phyloP scores from a whole-genome alignment of 2,113 vertebrate genomes.

The Xenopus borealis region DNA sequence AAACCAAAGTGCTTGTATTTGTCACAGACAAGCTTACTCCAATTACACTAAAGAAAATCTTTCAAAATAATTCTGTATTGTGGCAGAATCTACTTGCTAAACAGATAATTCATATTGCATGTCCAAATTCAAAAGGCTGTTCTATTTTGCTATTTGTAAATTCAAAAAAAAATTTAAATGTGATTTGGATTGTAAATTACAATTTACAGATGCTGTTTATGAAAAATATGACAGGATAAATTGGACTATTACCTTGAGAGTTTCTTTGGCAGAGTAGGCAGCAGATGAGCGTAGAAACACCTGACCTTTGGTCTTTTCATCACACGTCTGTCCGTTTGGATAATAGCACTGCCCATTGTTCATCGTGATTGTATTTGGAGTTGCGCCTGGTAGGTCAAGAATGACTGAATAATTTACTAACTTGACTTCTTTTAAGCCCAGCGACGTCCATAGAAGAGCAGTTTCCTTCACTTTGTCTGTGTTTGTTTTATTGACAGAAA shows the following conservation, averaged over 20 bases:
- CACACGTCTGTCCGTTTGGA: slow-evolving; percentile 74
- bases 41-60: no score
- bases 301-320: slow-evolving; percentile 56
- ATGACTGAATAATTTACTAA: slow-evolving; percentile 84
- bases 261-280: slow-evolving; percentile 87
- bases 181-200: slow-evolving; percentile 32
- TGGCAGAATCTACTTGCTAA: no score
- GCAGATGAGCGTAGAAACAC: slow-evolving; percentile 74
- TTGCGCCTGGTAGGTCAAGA: slow-evolving; percentile 75
- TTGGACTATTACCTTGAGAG: slow-evolving; percentile 75
- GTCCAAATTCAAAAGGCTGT: no score
- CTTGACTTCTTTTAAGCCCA: slow-evolving; percentile 77
- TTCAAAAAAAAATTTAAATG: no score
- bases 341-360: slow-evolving; percentile 77
- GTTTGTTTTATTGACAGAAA: slow-evolving; percentile 65
- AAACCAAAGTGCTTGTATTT: no score
- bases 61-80: no score
- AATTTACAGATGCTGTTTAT: slow-evolving; percentile 54
- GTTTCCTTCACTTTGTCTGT: slow-evolving; percentile 67
- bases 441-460: slow-evolving; percentile 74
- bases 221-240: slow-evolving; percentile 65
- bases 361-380: slow-evolving; percentile 74
- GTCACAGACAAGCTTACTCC: no score
- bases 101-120: no score
- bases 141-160: no score